These are phyloP conservation scores for Pangasius sanitwongsei DNA, from an alignment of 2,797 vertebrate genomes.

Conservation along the genomic window DNA sequence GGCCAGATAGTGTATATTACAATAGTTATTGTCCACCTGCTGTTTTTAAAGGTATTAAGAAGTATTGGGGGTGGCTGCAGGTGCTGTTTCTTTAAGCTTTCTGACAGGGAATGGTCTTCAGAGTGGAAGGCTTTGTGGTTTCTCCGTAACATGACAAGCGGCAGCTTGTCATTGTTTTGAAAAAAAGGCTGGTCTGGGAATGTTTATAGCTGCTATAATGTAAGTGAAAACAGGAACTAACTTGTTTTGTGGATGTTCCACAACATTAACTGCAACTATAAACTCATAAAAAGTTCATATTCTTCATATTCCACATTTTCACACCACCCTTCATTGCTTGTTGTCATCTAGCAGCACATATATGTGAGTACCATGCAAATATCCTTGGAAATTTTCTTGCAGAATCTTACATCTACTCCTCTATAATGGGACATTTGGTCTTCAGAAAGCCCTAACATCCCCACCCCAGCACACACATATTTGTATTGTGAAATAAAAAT, in stretches of 20 bases:
- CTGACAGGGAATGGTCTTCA: not conserved
- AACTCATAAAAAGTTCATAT: not conserved
- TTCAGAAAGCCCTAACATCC: not conserved
- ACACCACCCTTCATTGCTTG: not conserved
- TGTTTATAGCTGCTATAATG: not conserved
- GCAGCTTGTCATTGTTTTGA: not conserved
- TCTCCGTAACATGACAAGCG: not conserved
- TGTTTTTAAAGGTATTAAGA: not conserved
- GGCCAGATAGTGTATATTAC: not conserved
- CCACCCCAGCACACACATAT: not conserved
- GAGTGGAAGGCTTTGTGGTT: not conserved
- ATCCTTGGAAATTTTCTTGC: not conserved
- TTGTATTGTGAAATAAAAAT: not conserved
- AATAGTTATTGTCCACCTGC: not conserved
- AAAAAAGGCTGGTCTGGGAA: not conserved
- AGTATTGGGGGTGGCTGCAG: not conserved
- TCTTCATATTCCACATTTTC: not conserved
- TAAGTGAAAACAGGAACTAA: not conserved
- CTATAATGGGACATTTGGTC: not conserved
- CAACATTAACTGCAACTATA: not conserved
- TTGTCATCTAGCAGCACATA: not conserved
- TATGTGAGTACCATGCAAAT: not conserved
- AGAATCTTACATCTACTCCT: not conserved
- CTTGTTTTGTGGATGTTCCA: not conserved
- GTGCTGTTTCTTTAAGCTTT: not conserved